These are phyloP conservation scores for Erpobdella octoculata DNA, from an alignment of 2,888 invertebrate genomes.

Conservation along the genomic window DNA sequence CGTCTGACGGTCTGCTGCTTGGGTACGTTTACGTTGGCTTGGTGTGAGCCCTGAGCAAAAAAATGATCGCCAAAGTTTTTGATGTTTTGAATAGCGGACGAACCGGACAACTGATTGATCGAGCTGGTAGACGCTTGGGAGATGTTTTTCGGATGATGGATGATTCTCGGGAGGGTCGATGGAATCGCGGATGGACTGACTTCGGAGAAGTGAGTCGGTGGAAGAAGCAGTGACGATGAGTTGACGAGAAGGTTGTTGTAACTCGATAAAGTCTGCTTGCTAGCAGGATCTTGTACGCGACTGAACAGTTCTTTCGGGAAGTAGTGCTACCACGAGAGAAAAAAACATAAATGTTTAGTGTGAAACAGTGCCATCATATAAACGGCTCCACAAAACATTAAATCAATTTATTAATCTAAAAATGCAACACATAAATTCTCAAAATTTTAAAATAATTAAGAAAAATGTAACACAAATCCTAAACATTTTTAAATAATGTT, in stretches of 20 bases:
- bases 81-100: conserved; percentile 3
- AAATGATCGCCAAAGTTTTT: conserved; percentile 8
- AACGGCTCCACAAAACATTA: not conserved
- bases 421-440: too few relatives aligned
- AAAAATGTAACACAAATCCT: too few relatives aligned
- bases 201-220: not conserved
- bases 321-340: too few relatives aligned
- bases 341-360: too few relatives aligned
- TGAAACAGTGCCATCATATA: not conserved
- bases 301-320: conserved; percentile 8
- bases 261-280: not conserved
- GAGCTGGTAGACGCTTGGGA: not conserved
- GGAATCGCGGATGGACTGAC: not conserved
- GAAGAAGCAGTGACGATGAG: too few relatives aligned
- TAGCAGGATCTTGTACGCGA: not conserved
- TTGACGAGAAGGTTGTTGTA: not conserved
- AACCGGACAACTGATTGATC: not conserved
- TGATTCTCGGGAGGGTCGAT: not conserved
- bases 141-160: not conserved
- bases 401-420: not conserved
- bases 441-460: too few relatives aligned
- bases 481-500: too few relatives aligned
- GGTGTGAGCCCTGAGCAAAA: not conserved
- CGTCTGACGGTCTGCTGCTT: not conserved
- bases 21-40: not conserved